Percentiles rank a stretch among this genome's conserved stretches.
phyloP scores from a whole-genome alignment of 2,888 invertebrate genomes.

The Scaptodrosophila latifasciaeformis region DNA sequence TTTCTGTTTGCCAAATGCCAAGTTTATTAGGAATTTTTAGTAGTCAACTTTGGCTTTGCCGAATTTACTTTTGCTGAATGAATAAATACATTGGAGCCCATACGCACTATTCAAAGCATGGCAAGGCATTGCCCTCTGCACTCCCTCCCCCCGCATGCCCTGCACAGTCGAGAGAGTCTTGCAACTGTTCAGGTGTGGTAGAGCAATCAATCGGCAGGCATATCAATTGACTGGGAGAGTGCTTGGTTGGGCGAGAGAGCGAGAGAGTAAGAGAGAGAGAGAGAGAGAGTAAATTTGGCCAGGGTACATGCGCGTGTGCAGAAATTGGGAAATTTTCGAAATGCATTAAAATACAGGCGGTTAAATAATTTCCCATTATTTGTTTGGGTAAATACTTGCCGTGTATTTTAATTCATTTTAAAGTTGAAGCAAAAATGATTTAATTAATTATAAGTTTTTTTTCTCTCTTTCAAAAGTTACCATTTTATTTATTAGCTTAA shows the following conservation, averaged over 20 bases:
- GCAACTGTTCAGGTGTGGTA: slow-evolving; percentile 35
- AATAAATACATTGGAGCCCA: slow-evolving; percentile 21
- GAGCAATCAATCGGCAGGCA: no score
- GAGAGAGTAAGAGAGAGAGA: not conserved
- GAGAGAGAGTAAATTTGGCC: slow-evolving; percentile 15
- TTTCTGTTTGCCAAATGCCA: slow-evolving; percentile 63
- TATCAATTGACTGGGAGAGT: no score
- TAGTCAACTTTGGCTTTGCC: slow-evolving; percentile 24
- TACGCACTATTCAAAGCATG: no score
- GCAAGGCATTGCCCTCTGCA: no score
- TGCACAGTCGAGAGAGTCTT: no score
- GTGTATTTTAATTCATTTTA: no score
- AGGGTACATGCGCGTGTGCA: slow-evolving; percentile 21
- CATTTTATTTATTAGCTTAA: no score
- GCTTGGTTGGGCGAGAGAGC: not conserved
- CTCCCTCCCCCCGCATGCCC: no score
- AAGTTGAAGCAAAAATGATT: no score
- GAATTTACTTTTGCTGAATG: slow-evolving; percentile 51
- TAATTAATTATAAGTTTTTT: no score
- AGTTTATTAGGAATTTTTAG: slow-evolving; percentile 62
- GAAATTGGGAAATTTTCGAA: not conserved
- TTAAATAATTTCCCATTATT: not conserved
- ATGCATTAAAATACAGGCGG: not conserved
- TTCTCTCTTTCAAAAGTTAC: no score
- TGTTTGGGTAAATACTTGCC: no score